These are phyloP conservation scores for Odontophorus gujanensis DNA, from an alignment of 2,113 vertebrate genomes.

Conservation along the genomic window DNA sequence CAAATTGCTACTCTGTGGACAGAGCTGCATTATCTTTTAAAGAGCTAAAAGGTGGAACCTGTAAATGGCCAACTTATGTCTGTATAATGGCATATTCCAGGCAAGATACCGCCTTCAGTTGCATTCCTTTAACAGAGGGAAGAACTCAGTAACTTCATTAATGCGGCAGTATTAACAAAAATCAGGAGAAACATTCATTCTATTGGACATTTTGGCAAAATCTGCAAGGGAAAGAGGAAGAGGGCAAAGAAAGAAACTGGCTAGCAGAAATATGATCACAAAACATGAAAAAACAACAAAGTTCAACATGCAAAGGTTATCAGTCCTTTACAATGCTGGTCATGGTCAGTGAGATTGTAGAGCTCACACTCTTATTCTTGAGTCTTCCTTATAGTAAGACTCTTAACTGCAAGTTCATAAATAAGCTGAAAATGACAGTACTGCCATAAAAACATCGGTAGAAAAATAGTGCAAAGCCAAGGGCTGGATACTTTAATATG, in stretches of 20 bases:
- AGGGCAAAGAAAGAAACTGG: background rate
- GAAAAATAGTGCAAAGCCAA: conserved; percentile 69
- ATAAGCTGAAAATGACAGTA: conserved; percentile 39
- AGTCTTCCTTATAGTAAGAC: background rate
- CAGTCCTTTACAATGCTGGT: background rate
- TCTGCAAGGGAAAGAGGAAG: background rate
- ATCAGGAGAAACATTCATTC: background rate
- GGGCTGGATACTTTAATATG: conserved; percentile 45
- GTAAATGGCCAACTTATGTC: background rate
- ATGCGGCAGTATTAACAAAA: background rate
- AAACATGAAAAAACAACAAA: background rate
- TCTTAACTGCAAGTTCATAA: conserved; percentile 24
- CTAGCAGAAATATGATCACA: background rate
- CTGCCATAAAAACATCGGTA: conserved; percentile 38
- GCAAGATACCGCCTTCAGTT: background rate
- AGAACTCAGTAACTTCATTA: background rate
- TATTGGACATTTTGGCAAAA: background rate
- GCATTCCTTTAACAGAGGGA: background rate
- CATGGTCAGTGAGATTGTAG: background rate
- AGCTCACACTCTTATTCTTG: conserved; percentile 13
- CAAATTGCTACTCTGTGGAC: background rate
- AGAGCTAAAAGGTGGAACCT: background rate
- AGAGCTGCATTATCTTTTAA: background rate
- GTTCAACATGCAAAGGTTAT: background rate
- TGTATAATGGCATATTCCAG: background rate